Conservation (phyloP, 1,140 invertebrate genomes). For the Nebria ingens region DNA sequence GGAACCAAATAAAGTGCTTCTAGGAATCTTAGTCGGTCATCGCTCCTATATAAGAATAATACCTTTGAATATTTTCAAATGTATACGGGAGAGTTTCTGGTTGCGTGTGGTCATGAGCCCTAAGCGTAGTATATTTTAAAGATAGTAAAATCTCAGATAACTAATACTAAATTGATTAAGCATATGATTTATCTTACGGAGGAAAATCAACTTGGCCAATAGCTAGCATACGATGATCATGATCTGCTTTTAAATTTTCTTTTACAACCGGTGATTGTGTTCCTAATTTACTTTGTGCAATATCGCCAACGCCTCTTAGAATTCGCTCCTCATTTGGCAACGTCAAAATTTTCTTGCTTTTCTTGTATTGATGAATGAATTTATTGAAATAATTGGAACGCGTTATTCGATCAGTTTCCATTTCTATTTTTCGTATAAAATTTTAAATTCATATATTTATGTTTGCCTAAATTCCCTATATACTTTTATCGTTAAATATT, state of each 20-base stretch:
- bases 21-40: constrained; percentile 23
- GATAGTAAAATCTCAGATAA: too few species aligned
- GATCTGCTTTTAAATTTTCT: constrained; percentile 27
- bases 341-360: constrained; percentile 25
- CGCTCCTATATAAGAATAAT: constrained; percentile 15
- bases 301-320: constrained; percentile 24
- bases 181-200: constrained; percentile 18
- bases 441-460: not conserved
- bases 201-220: constrained; percentile 26
- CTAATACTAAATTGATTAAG: constrained; percentile 3
- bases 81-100: too few species aligned
- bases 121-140: too few species aligned
- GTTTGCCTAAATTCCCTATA: not conserved
- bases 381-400: constrained; percentile 47
- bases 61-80: not conserved
- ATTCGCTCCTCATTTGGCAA: constrained; percentile 23
- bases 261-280: constrained; percentile 27
- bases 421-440: too few species aligned
- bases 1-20: constrained; percentile 28
- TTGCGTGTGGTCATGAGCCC: too few species aligned
- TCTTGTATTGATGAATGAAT: constrained; percentile 30
- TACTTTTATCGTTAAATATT: too few species aligned
- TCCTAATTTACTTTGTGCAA: constrained; percentile 25
- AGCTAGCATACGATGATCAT: constrained; percentile 27
- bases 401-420: constrained; percentile 47